Evolutionary conservation across 2,797 vertebrate genomes (phyloP).

Genomic region (Pogonophryne albipinna): DNA sequence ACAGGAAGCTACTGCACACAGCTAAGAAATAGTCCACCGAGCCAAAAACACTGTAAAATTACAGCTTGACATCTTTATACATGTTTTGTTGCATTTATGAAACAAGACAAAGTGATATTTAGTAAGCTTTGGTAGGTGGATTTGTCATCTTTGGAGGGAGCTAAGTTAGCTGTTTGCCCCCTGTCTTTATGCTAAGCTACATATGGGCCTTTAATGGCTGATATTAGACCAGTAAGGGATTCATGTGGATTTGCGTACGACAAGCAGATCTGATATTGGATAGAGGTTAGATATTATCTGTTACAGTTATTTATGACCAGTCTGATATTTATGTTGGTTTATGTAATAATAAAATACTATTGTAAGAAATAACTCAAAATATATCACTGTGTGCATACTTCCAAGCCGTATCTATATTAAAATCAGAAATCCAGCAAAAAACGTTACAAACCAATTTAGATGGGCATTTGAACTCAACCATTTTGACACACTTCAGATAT

Average conservation of each 20-base stretch:
- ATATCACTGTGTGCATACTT: conserved; percentile 1
- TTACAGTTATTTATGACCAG: not conserved
- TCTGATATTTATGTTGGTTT: conserved; percentile 15
- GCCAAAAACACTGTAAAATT: not conserved
- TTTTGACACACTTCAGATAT: not conserved
- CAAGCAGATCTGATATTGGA: not conserved
- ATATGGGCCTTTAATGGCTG: not conserved
- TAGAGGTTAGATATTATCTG: not conserved
- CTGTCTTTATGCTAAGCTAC: not conserved
- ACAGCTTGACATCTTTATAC: not conserved
- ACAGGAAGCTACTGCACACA: not conserved
- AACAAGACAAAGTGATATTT: not conserved
- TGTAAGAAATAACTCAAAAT: not conserved
- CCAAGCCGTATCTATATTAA: conserved; percentile 6
- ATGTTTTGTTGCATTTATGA: not conserved
- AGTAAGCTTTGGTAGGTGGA: not conserved
- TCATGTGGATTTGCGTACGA: not conserved
- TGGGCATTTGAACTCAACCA: not conserved
- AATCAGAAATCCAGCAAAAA: not conserved
- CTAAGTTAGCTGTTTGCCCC: not conserved
- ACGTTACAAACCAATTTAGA: not conserved
- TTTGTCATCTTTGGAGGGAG: not conserved
- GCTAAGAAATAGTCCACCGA: not conserved
- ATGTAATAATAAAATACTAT: not conserved
- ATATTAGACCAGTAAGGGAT: not conserved